These are phyloP conservation scores for Fragum fragum DNA, from an alignment of 2,888 invertebrate species.

Conservation along the genomic window DNA sequence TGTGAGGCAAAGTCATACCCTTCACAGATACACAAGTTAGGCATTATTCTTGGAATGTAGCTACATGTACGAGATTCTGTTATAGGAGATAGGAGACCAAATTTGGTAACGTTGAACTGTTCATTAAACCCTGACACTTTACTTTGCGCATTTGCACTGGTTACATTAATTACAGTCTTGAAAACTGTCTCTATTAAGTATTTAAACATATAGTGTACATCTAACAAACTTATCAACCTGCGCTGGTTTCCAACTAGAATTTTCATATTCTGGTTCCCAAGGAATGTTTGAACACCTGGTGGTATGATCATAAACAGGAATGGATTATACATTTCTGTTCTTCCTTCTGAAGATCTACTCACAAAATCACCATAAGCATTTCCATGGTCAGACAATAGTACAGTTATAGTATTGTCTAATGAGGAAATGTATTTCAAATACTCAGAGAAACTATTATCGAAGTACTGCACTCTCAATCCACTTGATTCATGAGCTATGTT, in stretches of 20 bases:
- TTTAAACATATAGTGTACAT: slow-evolving; percentile 75
- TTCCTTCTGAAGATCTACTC: slow-evolving; percentile 69
- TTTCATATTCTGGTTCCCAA: slow-evolving; percentile 62
- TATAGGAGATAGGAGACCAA: slow-evolving; percentile 69
- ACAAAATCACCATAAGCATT: slow-evolving; percentile 79
- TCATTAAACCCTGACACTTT: slow-evolving; percentile 49
- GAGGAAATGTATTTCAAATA: slow-evolving; percentile 63
- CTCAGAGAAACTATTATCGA: slow-evolving; percentile 69
- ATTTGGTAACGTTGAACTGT: slow-evolving; percentile 60
- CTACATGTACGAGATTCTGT: slow-evolving; percentile 71
- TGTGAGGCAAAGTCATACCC: slow-evolving; percentile 65
- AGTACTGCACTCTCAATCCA: slow-evolving; percentile 74
- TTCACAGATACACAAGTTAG: slow-evolving; percentile 80
- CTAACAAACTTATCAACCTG: slow-evolving; percentile 73
- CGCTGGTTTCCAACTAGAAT: slow-evolving; percentile 72
- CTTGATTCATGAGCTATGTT: slow-evolving; percentile 79
- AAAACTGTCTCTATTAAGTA: slow-evolving; percentile 41
- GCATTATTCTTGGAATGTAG: slow-evolving; percentile 73
- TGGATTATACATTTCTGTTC: slow-evolving; percentile 78
- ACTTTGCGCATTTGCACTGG: background rate
- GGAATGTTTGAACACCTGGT: slow-evolving; percentile 50
- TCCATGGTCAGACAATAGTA: slow-evolving; percentile 81
- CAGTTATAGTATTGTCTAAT: slow-evolving; percentile 73
- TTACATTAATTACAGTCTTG: background rate
- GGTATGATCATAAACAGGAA: slow-evolving; percentile 78